phyloP scores from a whole-genome alignment of 2,888 invertebrate species.

The Eupithecia abbreviata region DNA sequence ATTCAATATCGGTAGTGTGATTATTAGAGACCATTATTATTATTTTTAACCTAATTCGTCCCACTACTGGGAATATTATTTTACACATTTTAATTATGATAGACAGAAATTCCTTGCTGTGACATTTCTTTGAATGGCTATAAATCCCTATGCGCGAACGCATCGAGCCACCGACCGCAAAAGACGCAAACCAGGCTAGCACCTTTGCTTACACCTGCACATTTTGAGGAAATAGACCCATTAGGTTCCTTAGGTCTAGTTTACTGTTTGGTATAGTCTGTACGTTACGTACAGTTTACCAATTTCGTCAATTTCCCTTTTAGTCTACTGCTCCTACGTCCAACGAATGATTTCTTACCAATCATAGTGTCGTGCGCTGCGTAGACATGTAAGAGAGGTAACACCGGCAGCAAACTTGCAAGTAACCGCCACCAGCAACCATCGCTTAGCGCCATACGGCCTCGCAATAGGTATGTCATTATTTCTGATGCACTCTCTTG shows the following conservation, averaged over 20 bases:
- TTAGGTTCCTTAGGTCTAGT: too few species aligned
- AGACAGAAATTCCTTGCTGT: too few species aligned
- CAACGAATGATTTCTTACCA: constrained; percentile 54
- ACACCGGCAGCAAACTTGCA: constrained; percentile 82
- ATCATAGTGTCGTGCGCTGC: constrained; percentile 77
- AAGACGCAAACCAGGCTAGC: not conserved
- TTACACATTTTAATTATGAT: too few species aligned
- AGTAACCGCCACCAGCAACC: constrained; percentile 85
- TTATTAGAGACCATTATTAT: not conserved
- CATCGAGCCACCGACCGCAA: too few species aligned
- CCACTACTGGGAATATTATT: too few species aligned
- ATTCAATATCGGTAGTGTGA: not conserved
- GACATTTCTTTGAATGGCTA: too few species aligned
- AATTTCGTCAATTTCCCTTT: too few species aligned
- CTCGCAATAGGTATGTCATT: constrained; percentile 85
- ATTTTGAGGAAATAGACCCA: not conserved
- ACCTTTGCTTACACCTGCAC: not conserved
- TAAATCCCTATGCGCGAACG: too few species aligned
- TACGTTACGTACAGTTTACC: too few species aligned
- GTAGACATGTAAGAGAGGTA: constrained; percentile 85
- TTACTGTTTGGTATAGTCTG: too few species aligned
- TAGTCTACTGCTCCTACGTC: not conserved
- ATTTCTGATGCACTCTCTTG: constrained; percentile 84
- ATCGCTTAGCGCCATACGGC: constrained; percentile 85
- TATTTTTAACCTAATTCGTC: too few species aligned